Base-by-base conservation (phyloP, 1,140 invertebrate species). In the Teleogryllus occipitalis region DNA sequence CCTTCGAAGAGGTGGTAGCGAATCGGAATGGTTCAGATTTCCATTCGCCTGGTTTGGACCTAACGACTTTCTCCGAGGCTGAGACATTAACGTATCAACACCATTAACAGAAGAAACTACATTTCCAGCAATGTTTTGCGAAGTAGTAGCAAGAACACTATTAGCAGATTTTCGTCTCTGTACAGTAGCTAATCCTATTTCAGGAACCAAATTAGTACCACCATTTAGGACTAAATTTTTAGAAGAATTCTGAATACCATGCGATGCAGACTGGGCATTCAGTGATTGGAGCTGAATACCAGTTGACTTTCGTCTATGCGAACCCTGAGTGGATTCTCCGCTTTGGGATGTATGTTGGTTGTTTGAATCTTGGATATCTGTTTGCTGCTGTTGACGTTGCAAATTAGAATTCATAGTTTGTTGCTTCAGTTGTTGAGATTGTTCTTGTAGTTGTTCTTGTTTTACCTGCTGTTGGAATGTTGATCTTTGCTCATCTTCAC, bases 1-100 rank as follows among this genome's bases (percentile, higher is more conserved):
- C 47, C 76, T 47, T 77, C 76, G 47, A 21, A 77, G 47, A 77
- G 76, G 76, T 77, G 76, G 76, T n/a, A 77, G 47, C 21, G n/a
- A 21, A 22, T 77, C 76, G 47, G 47, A n/a, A 54, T 77, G 76
- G 48, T 12, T 77, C 8, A 21, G 46, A 12, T 12, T 7, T 22
- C 39, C 47, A 49, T 18, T 77, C 7, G 47, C 22, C 27, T 75
- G 74, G 21, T 75, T 75, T 39, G n/a, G 74, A 54, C 76, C 47
- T 14, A 77, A 48, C 10, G 76, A 77, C 21, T 48, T 77, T 21
- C 76, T 77, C n/a, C 76, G 47, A 15, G 47, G 47, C n/a, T 77
- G 76, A 21, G 48, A 8, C 15, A 48, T 18, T 8, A 77, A 10
- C 7, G 47, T 21, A 7, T 77, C 76, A 22, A 15, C 8, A 21